Conservation (phyloP, 2,888 invertebrate genomes). For the Heteropelma amictum region DNA sequence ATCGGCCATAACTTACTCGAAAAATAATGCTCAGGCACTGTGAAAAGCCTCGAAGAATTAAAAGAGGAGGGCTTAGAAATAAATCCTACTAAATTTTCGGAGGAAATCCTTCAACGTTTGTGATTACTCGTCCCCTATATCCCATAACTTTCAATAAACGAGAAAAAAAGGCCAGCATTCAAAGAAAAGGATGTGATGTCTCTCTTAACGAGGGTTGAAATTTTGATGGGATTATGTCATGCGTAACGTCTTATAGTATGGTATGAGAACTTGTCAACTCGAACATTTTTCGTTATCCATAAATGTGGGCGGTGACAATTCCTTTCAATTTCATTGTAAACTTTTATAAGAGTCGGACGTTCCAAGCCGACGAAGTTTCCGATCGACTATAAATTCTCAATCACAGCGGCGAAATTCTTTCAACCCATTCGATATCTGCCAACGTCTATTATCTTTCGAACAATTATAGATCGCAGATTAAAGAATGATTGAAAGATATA, state of each 20-base stretch:
- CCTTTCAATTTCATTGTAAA: too few relatives aligned
- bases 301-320: constrained; percentile 11
- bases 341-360: background rate
- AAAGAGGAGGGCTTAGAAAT: too few relatives aligned
- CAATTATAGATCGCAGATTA: constrained; percentile 34
- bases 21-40: too few relatives aligned
- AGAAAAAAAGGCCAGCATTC: background rate
- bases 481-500: background rate
- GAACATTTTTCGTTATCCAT: constrained; percentile 1
- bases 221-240: constrained; percentile 15
- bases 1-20: too few relatives aligned
- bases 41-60: too few relatives aligned
- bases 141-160: background rate
- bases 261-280: background rate
- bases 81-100: too few relatives aligned
- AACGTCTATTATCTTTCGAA: constrained; percentile 7
- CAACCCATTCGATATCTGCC: background rate
- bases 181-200: background rate
- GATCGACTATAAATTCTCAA: background rate
- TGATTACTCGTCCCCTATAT: background rate
- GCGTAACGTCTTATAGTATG: background rate
- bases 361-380: background rate
- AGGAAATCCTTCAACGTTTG: background rate
- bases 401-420: background rate
- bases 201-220: constrained; percentile 6